phyloP scores from a whole-genome alignment of 2,113 vertebrate species.

The Protobothrops mucrosquamatus region DNA sequence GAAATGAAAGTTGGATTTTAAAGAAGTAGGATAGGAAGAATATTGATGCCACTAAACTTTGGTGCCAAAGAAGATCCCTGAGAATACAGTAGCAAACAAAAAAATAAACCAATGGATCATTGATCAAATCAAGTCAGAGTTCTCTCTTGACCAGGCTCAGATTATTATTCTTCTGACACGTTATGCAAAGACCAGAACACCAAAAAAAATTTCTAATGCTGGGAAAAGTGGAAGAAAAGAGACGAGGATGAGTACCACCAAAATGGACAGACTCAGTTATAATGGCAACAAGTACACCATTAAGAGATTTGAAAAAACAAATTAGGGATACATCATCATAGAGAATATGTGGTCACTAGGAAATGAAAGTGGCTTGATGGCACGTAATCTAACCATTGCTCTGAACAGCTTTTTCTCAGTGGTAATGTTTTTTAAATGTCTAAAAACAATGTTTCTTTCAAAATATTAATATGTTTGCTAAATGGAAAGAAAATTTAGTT shows the following conservation, averaged over 20 bases:
- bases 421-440: conserved; percentile 35
- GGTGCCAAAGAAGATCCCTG: not conserved
- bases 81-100: not conserved
- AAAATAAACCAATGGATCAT: not conserved
- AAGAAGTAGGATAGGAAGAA: not conserved
- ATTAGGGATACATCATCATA: not conserved
- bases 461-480: not conserved
- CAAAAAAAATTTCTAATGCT: not conserved
- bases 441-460: conserved; percentile 36
- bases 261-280: not conserved
- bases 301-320: not conserved
- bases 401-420: conserved; percentile 26
- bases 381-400: not conserved
- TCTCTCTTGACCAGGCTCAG: not conserved
- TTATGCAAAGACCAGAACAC: not conserved
- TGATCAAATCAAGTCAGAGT: not conserved
- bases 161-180: not conserved
- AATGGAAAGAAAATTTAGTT: not conserved
- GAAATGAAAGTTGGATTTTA: not conserved
- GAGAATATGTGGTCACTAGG: not conserved
- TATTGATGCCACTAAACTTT: not conserved
- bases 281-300: not conserved
- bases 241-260: not conserved
- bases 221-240: not conserved
- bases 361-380: not conserved